A percentile compares a stretch with the other conserved stretches of the same genome.
Conservation (phyloP, 2,113 vertebrate species). For the Collichthys lucidus region DNA sequence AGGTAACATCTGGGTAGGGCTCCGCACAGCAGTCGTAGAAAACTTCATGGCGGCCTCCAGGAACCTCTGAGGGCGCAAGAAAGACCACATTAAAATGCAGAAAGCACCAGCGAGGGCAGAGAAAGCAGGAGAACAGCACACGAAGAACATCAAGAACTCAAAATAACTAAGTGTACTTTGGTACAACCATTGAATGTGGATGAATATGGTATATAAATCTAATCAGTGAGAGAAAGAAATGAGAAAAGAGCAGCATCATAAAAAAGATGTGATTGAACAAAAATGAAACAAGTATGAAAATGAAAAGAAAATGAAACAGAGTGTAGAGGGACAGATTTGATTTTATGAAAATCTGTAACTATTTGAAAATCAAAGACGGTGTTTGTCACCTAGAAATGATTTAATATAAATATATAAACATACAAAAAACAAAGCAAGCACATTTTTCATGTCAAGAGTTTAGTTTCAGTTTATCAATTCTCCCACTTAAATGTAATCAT, state of each 20-base stretch:
- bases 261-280: not conserved
- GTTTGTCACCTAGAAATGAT: not conserved
- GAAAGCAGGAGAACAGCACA: not conserved
- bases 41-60: conserved; percentile 76
- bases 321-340: not conserved
- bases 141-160: not conserved
- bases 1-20: conserved; percentile 80
- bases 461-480: not conserved
- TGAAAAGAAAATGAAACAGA: not conserved
- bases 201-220: not conserved
- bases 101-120: not conserved
- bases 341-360: no score
- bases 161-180: not conserved
- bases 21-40: conserved; percentile 81
- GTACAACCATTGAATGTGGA: not conserved
- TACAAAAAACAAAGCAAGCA: no score
- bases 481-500: not conserved
- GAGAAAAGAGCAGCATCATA: no score
- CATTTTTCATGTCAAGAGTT: not conserved
- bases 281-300: not conserved
- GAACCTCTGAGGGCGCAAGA: conserved; percentile 68
- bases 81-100: not conserved
- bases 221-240: not conserved
- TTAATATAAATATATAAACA: no score
- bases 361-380: no score